These are phyloP conservation scores for Flexamia atlantica DNA, from an alignment of 2,888 invertebrate genomes.

Conservation along the genomic window DNA sequence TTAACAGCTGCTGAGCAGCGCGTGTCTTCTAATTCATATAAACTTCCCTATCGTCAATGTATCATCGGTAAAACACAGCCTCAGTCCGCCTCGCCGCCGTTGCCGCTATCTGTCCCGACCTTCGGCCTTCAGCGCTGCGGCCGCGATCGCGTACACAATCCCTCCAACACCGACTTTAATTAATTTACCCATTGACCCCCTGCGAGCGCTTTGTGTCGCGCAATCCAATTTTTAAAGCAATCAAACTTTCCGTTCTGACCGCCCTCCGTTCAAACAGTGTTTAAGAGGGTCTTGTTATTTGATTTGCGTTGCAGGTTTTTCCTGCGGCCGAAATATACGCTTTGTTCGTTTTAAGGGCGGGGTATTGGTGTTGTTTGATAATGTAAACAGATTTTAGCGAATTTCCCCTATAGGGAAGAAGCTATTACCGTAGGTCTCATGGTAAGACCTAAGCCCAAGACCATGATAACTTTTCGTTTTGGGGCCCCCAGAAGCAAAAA, in stretches of 20 bases:
- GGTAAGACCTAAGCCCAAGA: no score
- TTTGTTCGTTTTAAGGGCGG: constrained; percentile 27
- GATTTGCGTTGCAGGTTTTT: constrained; percentile 39
- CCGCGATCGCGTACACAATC: constrained; percentile 14
- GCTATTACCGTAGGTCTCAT: no score
- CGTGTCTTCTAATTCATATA: no score
- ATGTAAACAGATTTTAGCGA: no score
- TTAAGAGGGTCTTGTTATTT: constrained; percentile 53
- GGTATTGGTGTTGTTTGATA: no score
- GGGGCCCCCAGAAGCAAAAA: no score
- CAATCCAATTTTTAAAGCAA: constrained; percentile 53
- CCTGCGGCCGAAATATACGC: background rate
- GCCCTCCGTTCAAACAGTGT: constrained; percentile 44
- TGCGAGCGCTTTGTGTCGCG: constrained; percentile 43
- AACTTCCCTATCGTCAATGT: no score
- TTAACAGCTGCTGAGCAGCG: no score
- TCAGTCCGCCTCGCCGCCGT: no score
- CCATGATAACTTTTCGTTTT: no score
- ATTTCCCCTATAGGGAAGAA: no score
- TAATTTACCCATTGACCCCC: constrained; percentile 54
- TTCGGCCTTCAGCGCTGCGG: constrained; percentile 6
- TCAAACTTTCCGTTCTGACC: constrained; percentile 15
- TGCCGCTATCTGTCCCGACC: background rate
- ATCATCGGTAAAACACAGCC: no score
- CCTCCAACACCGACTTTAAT: constrained; percentile 23